These are phyloP conservation scores for Coreius guichenoti DNA, from an alignment of 2,797 vertebrate genomes.

Conservation along the genomic window DNA sequence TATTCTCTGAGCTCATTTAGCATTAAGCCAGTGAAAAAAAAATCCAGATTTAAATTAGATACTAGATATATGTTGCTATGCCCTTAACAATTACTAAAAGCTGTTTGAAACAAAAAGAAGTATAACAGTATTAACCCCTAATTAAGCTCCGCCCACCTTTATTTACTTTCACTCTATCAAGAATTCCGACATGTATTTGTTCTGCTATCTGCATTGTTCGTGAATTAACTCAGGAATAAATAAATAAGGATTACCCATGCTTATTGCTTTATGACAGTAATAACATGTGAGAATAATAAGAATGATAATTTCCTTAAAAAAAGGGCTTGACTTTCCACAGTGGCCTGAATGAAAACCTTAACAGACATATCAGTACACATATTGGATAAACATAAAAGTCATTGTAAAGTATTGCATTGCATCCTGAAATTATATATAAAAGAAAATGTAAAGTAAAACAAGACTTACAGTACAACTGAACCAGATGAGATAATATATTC, in stretches of 20 bases:
- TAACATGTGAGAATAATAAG: neutral
- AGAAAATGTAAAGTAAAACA: too few relatives aligned
- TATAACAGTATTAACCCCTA: neutral
- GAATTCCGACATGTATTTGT: neutral
- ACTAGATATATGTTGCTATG: neutral
- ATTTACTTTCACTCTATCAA: neutral
- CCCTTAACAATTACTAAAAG: neutral
- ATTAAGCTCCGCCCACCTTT: neutral
- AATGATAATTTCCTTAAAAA: neutral
- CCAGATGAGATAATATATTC: neutral
- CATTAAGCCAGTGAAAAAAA: neutral
- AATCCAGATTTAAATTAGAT: neutral
- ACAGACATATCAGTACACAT: neutral
- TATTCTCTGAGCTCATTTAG: slow-evolving; percentile 6
- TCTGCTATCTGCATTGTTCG: neutral
- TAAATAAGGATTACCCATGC: neutral
- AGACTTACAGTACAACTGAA: neutral
- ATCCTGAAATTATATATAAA: neutral
- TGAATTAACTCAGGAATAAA: neutral
- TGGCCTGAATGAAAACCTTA: neutral
- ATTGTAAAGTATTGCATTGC: neutral
- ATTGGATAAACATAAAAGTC: neutral
- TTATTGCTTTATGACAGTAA: neutral
- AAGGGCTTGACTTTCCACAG: neutral
- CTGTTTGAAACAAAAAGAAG: neutral